Conservation (phyloP, 2,888 invertebrate species). For the Apodemia duryi region DNA sequence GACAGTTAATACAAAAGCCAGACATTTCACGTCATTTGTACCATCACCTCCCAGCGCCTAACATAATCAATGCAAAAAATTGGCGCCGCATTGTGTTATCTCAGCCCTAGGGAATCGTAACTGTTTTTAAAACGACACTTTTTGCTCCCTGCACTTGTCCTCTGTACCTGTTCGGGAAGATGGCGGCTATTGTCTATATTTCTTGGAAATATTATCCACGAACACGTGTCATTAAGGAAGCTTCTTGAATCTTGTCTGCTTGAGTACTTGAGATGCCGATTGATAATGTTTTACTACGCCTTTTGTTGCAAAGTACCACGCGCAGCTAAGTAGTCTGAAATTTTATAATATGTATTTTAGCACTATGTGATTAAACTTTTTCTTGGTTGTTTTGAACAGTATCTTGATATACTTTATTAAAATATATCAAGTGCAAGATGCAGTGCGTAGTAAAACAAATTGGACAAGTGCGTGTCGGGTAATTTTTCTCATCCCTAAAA, state of each 20-base stretch:
- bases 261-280: conserved; percentile 40
- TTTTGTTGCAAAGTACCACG: too few species aligned
- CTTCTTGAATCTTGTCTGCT: conserved; percentile 39
- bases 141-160: conserved; percentile 54
- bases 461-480: too few species aligned
- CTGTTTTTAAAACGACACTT: conserved; percentile 48
- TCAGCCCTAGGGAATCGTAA: conserved; percentile 48
- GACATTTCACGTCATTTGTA: conserved; percentile 70
- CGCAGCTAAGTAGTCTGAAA: too few species aligned
- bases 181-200: conserved; percentile 45
- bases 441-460: too few species aligned
- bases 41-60: conserved; percentile 54
- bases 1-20: conserved; percentile 64
- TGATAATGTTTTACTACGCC: conserved; percentile 26
- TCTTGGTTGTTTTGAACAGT: too few species aligned
- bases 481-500: too few species aligned
- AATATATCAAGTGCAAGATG: too few species aligned
- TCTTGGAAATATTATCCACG: conserved; percentile 51
- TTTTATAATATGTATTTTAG: too few species aligned
- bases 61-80: conserved; percentile 53
- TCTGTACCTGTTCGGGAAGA: conserved; percentile 49
- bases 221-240: conserved; percentile 47
- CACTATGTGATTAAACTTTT: too few species aligned
- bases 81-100: conserved; percentile 64
- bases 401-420: too few species aligned